Base-by-base conservation (phyloP, 2,888 invertebrate genomes). In the Trissonchulus sp. region DNA sequence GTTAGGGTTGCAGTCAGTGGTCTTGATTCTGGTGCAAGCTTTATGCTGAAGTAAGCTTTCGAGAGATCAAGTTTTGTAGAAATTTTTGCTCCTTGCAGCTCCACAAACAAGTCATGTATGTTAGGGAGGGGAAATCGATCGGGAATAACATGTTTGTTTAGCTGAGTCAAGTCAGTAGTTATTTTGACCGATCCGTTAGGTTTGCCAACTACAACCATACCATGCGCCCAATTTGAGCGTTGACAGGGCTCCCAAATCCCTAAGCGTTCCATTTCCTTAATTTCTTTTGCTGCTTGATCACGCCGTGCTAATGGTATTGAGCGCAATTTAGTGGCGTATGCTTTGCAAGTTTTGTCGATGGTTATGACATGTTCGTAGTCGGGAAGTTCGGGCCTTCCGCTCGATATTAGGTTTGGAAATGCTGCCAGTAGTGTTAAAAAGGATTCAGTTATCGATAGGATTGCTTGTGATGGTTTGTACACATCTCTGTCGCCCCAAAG, bases 1-100 rank as follows among this genome's bases (percentile, higher is more conserved):
- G 68, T 68, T 2, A 68, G 35, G 23, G 68, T 68, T 30, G 68
- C 68, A 3, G 68, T 68, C 2, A 30, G 33, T 30, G 68, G 68
- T 1, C 68, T 1, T 18, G 18, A 18, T 23, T 68, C 68, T 30
- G 1, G 1, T 1, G 2, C 35, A 8, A 48, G 48, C 23, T 48
- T 48, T 48, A 48, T 48, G 23, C 48, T 48, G 48, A 48, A 48
- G 23, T 2, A 68, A 23, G 68, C 68, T 33, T 68, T 68, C 1
- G 23, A 23, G 2, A 68, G 68, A 33, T 68, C 68, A 23, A 68
- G 31, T 23, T 31, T 68, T 3, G 68, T 3, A 33, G 33, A 68
- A 23, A 31, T 2, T 33, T 3, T 8, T 2, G 68, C 68, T 3
- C 68, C 68, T 2, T 3, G 8, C 18, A 68, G 35, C 33, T 68